phyloP scores from a whole-genome alignment of 2,888 invertebrate species.

The Himalopsyche tibetana region DNA sequence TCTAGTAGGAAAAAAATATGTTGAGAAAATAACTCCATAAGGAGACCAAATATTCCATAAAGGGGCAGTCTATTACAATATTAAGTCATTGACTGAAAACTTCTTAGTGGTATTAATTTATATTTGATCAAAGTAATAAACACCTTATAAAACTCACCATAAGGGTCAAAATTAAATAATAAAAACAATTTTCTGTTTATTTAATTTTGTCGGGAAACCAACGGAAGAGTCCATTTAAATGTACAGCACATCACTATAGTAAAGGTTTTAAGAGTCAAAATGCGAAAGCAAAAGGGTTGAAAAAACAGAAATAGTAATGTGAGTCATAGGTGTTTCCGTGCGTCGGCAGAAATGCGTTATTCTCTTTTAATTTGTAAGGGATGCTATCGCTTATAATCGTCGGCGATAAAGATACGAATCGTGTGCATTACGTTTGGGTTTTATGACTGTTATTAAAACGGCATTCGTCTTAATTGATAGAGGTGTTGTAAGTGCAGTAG shows the following conservation, averaged over 20 bases:
- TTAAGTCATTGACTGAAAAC: too few species aligned
- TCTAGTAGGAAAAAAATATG: too few species aligned
- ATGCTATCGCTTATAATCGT: constrained; percentile 32
- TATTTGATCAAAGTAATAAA: too few species aligned
- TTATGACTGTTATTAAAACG: constrained; percentile 32
- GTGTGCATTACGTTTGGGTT: constrained; percentile 31
- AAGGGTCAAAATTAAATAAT: too few species aligned
- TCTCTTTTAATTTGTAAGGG: constrained; percentile 39
- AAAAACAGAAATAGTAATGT: not conserved
- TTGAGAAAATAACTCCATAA: too few species aligned
- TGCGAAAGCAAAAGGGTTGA: constrained; percentile 8
- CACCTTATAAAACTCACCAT: too few species aligned
- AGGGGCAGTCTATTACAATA: too few species aligned
- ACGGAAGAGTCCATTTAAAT: too few species aligned
- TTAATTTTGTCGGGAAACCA: too few species aligned
- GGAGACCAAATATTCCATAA: too few species aligned
- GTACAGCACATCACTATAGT: not conserved
- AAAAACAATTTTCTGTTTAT: too few species aligned
- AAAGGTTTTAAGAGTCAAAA: not conserved
- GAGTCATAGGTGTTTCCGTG: constrained; percentile 40
- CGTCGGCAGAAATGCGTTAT: not conserved
- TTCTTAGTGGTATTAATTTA: too few species aligned
- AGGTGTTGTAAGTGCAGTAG: constrained; percentile 40
- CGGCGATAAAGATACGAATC: constrained; percentile 23
- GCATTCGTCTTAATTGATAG: constrained; percentile 32